Percentiles rank a stretch among this genome's conserved stretches.
These are phyloP conservation scores for Bursaphelenchus mucronatus DNA, from an alignment of 1,140 invertebrate species.

Conservation along the genomic window DNA sequence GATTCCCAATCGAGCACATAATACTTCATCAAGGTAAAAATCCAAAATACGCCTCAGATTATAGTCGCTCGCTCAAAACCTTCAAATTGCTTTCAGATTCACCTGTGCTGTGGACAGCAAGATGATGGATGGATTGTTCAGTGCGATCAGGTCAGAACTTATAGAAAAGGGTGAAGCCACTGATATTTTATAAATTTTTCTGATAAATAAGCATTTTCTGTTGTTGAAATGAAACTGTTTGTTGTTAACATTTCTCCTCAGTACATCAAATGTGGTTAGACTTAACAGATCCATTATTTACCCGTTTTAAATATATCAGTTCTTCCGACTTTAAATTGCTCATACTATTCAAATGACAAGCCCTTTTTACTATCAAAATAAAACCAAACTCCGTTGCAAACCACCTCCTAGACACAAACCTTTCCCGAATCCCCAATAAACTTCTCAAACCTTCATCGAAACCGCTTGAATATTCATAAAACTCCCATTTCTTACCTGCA, in stretches of 20 bases:
- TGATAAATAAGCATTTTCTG: too few relatives aligned
- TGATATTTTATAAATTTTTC: too few relatives aligned
- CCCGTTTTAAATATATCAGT: too few relatives aligned
- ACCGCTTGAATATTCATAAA: neutral
- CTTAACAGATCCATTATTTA: conserved; percentile 17
- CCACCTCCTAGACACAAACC: too few relatives aligned
- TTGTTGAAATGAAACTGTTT: too few relatives aligned
- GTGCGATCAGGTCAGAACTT: conserved; percentile 37
- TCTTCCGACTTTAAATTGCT: too few relatives aligned
- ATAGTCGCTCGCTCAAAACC: too few relatives aligned
- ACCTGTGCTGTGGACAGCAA: conserved; percentile 50
- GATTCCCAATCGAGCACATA: conserved; percentile 27
- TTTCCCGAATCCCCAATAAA: too few relatives aligned
- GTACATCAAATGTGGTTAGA: neutral
- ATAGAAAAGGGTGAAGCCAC: conserved; percentile 15
- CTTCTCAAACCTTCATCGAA: conserved; percentile 1
- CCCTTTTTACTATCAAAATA: too few relatives aligned
- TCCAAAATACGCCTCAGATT: too few relatives aligned
- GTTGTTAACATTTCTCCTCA: neutral
- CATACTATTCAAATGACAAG: too few relatives aligned
- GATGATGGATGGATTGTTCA: conserved; percentile 50
- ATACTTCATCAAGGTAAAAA: conserved; percentile 38
- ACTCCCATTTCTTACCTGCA: conserved; percentile 69
- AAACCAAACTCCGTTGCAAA: too few relatives aligned
- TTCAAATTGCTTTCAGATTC: conserved; percentile 30